Evolutionary conservation across 2,797 vertebrate genomes (phyloP).

Genomic region (Neostethus bicornis): DNA sequence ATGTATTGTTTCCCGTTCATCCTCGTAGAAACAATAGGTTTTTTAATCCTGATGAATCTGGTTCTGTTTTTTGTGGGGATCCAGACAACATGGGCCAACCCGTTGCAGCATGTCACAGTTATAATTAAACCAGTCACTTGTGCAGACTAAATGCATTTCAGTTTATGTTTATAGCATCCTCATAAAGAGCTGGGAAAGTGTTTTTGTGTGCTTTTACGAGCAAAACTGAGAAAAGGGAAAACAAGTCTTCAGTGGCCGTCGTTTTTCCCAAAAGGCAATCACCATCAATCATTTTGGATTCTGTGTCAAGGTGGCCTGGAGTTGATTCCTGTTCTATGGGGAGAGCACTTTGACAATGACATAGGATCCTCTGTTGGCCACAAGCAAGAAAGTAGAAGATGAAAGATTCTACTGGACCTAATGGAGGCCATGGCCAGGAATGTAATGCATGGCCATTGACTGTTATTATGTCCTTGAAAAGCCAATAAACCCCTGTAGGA

Average conservation of each 20-base stretch:
- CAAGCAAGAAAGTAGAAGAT: slow-evolving; percentile 60
- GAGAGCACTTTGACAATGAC: slow-evolving; percentile 65
- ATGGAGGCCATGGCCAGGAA: slow-evolving; percentile 63
- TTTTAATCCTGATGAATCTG: slow-evolving; percentile 71
- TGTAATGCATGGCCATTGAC: slow-evolving; percentile 72
- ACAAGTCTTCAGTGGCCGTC: slow-evolving; percentile 53
- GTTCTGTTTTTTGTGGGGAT: slow-evolving; percentile 40
- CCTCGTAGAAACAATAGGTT: slow-evolving; percentile 74
- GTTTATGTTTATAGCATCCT: slow-evolving; percentile 25
- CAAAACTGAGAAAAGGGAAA: slow-evolving; percentile 39
- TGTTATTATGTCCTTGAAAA: slow-evolving; percentile 80
- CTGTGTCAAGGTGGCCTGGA: slow-evolving; percentile 76
- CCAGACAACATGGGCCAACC: slow-evolving; percentile 53
- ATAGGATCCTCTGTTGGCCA: slow-evolving; percentile 63
- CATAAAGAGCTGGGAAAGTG: slow-evolving; percentile 47
- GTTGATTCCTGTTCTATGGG: slow-evolving; percentile 62
- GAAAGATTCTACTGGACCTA: slow-evolving; percentile 68
- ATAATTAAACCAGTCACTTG: slow-evolving; percentile 63
- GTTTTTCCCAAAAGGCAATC: slow-evolving; percentile 74
- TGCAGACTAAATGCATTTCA: slow-evolving; percentile 38
- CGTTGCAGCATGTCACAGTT: slow-evolving; percentile 69
- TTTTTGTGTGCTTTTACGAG: slow-evolving; percentile 47
- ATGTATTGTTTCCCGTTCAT: slow-evolving; percentile 69
- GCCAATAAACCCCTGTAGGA: slow-evolving; percentile 74
- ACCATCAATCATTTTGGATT: slow-evolving; percentile 77